phyloP scores from a whole-genome alignment of 2,888 invertebrate species.

The Tetragonula carbonaria region DNA sequence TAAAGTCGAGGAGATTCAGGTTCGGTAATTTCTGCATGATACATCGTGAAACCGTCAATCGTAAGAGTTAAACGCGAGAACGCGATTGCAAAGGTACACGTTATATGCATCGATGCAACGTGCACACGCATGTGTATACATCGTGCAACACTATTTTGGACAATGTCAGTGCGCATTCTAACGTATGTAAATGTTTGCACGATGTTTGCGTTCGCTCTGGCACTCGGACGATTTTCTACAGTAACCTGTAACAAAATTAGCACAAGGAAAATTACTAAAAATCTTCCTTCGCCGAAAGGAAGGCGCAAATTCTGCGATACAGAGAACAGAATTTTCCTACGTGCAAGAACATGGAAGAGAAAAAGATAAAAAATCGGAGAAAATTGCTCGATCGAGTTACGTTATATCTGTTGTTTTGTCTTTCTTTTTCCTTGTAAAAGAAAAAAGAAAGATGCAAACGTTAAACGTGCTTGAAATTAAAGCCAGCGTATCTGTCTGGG shows the following conservation, averaged over 20 bases:
- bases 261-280: slow-evolving; percentile 9
- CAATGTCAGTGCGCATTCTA: neutral
- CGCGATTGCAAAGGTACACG: neutral
- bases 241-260: slow-evolving; percentile 15
- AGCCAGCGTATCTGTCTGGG: neutral
- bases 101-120: neutral
- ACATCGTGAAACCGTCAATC: neutral
- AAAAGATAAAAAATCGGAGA: neutral
- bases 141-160: neutral
- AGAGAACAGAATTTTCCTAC: too few relatives aligned
- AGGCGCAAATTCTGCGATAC: too few relatives aligned
- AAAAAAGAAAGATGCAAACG: neutral
- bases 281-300: neutral
- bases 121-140: too few relatives aligned
- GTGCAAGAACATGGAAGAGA: too few relatives aligned
- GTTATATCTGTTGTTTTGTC: too few relatives aligned
- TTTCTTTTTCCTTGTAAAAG: neutral
- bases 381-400: neutral
- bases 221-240: too few relatives aligned
- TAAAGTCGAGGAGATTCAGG: neutral
- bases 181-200: neutral
- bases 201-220: neutral
- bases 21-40: neutral
- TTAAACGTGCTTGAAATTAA: slow-evolving; percentile 6
- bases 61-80: neutral